These are phyloP conservation scores for Caiman crocodilus DNA, from an alignment of 2,797 vertebrate genomes.

Conservation along the genomic window DNA sequence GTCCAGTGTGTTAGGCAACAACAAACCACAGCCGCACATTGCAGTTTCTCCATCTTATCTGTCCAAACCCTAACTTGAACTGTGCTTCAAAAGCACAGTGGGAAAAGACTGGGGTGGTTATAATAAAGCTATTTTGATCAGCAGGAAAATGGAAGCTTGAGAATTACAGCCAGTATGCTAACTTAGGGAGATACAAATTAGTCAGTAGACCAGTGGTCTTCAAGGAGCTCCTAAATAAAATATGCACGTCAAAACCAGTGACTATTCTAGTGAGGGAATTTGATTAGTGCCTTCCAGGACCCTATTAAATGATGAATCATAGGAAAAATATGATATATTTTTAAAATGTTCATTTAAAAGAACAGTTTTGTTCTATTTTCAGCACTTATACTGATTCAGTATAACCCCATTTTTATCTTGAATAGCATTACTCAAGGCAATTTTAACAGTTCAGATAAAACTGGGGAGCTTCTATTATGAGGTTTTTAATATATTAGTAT, in stretches of 20 bases:
- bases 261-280: not conserved
- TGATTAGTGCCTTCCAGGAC: not conserved
- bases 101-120: not conserved
- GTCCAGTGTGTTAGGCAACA: too few species aligned
- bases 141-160: not conserved
- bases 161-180: not conserved
- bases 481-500: not conserved
- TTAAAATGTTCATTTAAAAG: not conserved
- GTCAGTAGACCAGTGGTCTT: not conserved
- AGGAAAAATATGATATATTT: not conserved
- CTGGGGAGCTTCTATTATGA: not conserved
- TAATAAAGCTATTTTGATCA: not conserved
- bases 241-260: not conserved
- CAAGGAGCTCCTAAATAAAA: not conserved
- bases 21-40: too few species aligned
- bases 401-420: not conserved
- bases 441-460: conserved; percentile 25
- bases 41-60: too few species aligned
- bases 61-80: not conserved
- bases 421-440: not conserved
- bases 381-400: not conserved
- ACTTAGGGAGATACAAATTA: not conserved
- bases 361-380: not conserved
- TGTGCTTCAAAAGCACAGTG: too few species aligned
- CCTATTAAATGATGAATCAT: not conserved